Base-by-base conservation (phyloP, 2,888 invertebrate genomes). In the Schrankia costaestrigalis region DNA sequence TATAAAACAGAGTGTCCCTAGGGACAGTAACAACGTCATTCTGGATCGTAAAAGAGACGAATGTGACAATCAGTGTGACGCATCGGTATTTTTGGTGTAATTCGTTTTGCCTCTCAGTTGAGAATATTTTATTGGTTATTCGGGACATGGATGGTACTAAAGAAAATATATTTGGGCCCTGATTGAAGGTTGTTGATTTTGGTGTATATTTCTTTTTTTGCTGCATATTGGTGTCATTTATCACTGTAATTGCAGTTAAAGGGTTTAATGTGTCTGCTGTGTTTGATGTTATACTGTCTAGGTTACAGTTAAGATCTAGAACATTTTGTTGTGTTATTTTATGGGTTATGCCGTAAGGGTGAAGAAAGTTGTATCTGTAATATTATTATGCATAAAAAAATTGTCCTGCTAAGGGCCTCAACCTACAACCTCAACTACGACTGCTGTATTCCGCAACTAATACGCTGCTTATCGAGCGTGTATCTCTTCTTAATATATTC, bases 1-100 rank as follows among this genome's bases (percentile, higher is more conserved):
- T 50, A 39, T 46, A 50, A 39, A 46, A 23, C 19, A 31, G 28
- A 30, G 17, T 18, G 7, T 24, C 32, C 19, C 26, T 28, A 41
- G 40, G 45, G 56, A 39, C 37, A 36, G 25, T 30, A 12, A 17
- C 18, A 34, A 36, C 33, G 47, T 42, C 49, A 44, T 37, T 47
- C 28, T 30, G 40, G 56, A 46, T 71, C 71, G 71, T 73, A 72
- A 74, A 71, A 63, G 48, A 66, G 70, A 75, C 58, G 56, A 56
- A 75, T 59, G 61, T 42, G 58, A 62, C 71, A 64, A 73, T 75
- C 66, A 57, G 25, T 41, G 53, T 69, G 64, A 73, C 58, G 57
- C 56, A 68, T 63, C 11, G 38, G 29, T 41, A 53, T 53, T 38
- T 55, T 49, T 41, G 54, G 46, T 44, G 46, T 53, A 49, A 56